phyloP scores from a whole-genome alignment of 2,113 vertebrate species.

The Anoplopoma fimbria region DNA sequence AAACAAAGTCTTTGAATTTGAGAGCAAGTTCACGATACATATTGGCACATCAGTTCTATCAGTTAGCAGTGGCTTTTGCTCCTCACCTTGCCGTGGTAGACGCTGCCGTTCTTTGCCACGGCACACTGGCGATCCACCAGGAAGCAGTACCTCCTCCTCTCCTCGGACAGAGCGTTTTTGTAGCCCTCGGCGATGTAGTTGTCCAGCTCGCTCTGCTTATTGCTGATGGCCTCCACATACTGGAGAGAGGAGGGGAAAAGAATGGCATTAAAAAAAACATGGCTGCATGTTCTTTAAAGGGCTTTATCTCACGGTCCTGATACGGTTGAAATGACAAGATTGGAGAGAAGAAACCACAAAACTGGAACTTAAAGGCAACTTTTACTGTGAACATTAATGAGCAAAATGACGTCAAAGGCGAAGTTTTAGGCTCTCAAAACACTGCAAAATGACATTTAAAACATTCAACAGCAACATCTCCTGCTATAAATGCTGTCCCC shows the following conservation, averaged over 20 bases:
- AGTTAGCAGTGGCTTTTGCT: not conserved
- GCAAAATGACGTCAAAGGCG: not conserved
- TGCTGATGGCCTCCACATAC: conserved; percentile 96
- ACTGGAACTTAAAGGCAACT: not conserved
- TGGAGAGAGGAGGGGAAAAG: conserved; percentile 56
- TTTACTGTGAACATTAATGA: not conserved
- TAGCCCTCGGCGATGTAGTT: conserved; percentile 92
- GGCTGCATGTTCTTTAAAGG: not conserved
- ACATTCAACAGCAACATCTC: not conserved
- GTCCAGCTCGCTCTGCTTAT: conserved; percentile 94
- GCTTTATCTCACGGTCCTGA: not conserved
- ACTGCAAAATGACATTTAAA: not conserved
- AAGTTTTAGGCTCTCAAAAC: not conserved
- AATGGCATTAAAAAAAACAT: not conserved
- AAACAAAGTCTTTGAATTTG: no score
- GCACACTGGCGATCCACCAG: conserved; percentile 97
- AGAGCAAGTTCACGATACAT: no score
- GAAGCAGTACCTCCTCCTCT: conserved; percentile 95
- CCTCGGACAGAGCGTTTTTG: conserved; percentile 94
- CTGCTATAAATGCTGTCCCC: not conserved
- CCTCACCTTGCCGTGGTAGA: conserved; percentile 94
- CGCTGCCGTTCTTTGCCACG: conserved; percentile 89
- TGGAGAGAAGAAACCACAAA: not conserved
- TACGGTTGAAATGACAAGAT: not conserved
- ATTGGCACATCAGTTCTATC: no score